Conservation (phyloP, 1,140 invertebrate species). For the Lutraria rhynchaena region DNA sequence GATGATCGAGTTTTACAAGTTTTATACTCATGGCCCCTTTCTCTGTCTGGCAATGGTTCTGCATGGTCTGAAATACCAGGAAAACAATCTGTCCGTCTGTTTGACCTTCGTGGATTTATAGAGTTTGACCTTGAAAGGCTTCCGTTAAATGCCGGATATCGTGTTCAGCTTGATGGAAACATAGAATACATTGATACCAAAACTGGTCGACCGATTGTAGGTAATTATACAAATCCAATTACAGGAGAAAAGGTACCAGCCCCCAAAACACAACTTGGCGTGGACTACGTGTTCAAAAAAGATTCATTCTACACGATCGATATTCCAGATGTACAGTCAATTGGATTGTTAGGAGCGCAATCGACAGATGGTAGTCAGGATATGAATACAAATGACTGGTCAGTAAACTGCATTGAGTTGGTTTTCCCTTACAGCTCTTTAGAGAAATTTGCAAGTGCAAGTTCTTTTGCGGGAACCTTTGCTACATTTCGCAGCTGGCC, state of each 20-base stretch:
- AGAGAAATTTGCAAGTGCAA: not conserved
- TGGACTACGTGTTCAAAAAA: constrained; percentile 30
- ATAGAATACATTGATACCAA: not conserved
- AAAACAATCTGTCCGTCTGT: constrained; percentile 41
- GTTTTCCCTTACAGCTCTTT: constrained; percentile 46
- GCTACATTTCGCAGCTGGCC: constrained; percentile 49
- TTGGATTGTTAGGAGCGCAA: constrained; percentile 42
- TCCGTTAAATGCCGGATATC: constrained; percentile 9
- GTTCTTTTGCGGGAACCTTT: constrained; percentile 56
- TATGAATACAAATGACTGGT: constrained; percentile 36
- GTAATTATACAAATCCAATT: constrained; percentile 14
- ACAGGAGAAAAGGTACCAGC: not conserved
- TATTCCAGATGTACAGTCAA: constrained; percentile 2
- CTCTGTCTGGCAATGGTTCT: constrained; percentile 49
- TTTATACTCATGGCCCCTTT: constrained; percentile 17
- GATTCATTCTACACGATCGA: constrained; percentile 52
- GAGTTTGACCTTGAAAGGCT: constrained; percentile 7
- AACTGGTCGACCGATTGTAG: not conserved
- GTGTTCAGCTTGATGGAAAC: constrained; percentile 17
- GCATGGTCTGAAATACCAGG: constrained; percentile 59
- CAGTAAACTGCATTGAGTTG: constrained; percentile 36
- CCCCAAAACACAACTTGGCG: not conserved
- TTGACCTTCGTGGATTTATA: constrained; percentile 49
- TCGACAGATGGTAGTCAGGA: not conserved
- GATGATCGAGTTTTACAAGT: constrained; percentile 54